Evolutionary conservation across 2,888 invertebrate species (phyloP).

Genomic region (Coleophora deauratella): DNA sequence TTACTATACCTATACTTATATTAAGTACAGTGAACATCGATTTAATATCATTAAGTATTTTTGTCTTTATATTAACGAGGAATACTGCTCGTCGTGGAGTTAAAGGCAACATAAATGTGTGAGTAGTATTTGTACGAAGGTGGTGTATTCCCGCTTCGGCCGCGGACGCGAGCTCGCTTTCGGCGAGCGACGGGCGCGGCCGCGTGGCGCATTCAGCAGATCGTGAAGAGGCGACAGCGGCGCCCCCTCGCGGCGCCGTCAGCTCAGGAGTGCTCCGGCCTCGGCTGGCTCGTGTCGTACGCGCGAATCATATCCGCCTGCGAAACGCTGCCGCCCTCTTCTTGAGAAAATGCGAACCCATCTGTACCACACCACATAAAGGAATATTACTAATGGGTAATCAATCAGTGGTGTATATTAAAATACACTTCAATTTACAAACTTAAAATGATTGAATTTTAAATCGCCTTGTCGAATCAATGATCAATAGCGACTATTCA

Average conservation of each 20-base stretch:
- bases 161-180: no score
- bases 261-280: slow-evolving; percentile 81
- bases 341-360: slow-evolving; percentile 99
- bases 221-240: slow-evolving; percentile 11
- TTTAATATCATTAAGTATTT: no score
- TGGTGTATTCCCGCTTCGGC: neutral
- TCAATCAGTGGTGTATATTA: neutral
- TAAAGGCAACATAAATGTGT: no score
- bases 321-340: slow-evolving; percentile 96
- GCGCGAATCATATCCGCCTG: slow-evolving; percentile 96
- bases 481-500: no score
- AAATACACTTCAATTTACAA: neutral
- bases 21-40: no score
- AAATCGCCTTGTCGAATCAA: neutral
- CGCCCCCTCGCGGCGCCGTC: slow-evolving; percentile 20
- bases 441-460: neutral
- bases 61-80: no score
- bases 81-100: no score
- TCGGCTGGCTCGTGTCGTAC: slow-evolving; percentile 94
- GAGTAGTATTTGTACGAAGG: neutral
- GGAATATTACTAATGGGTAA: no score
- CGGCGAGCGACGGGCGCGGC: no score
- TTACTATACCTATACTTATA: no score
- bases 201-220: slow-evolving; percentile 11
- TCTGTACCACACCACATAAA: slow-evolving; percentile 71